phyloP scores from a whole-genome alignment of 2,113 vertebrate species.

The Corythoichthys intestinalis region DNA sequence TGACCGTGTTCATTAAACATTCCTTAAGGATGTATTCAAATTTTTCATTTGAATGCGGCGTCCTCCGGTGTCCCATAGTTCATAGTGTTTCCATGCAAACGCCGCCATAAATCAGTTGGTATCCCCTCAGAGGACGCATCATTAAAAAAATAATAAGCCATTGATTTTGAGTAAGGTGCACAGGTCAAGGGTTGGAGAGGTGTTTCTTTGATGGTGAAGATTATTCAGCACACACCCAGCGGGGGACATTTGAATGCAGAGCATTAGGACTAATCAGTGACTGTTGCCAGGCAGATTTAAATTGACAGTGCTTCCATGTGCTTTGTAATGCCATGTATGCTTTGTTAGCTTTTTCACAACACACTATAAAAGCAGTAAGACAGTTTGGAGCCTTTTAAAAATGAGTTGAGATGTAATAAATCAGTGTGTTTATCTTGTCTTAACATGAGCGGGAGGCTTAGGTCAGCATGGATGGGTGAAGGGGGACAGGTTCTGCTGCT shows the following conservation, averaged over 20 bases:
- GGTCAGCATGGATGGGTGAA: no score
- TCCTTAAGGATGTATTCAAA: constrained; percentile 7
- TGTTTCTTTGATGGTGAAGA: constrained; percentile 33
- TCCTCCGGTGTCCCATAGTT: neutral
- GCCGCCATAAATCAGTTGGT: neutral
- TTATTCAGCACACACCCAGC: constrained; percentile 11
- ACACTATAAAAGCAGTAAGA: no score
- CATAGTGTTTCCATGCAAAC: constrained; percentile 1
- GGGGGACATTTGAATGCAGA: constrained; percentile 44
- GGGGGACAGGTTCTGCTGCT: no score
- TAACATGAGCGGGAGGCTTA: no score
- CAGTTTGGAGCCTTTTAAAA: no score
- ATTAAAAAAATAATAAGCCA: constrained; percentile 27
- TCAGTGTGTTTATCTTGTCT: no score
- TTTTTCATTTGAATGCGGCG: neutral
- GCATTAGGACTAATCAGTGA: constrained; percentile 34
- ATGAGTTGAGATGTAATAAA: no score
- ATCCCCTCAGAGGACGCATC: constrained; percentile 7
- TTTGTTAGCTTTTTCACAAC: no score
- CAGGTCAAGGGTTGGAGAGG: constrained; percentile 39
- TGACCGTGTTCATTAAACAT: neutral
- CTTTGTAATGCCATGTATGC: no score
- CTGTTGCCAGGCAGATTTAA: constrained; percentile 54
- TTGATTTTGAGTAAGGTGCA: constrained; percentile 3
- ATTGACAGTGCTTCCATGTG: neutral